Evolutionary conservation across 2,113 vertebrate genomes (phyloP), one percentile per base, ranked within the genome.

Genomic region (Pseudonaja textilis): DNA sequence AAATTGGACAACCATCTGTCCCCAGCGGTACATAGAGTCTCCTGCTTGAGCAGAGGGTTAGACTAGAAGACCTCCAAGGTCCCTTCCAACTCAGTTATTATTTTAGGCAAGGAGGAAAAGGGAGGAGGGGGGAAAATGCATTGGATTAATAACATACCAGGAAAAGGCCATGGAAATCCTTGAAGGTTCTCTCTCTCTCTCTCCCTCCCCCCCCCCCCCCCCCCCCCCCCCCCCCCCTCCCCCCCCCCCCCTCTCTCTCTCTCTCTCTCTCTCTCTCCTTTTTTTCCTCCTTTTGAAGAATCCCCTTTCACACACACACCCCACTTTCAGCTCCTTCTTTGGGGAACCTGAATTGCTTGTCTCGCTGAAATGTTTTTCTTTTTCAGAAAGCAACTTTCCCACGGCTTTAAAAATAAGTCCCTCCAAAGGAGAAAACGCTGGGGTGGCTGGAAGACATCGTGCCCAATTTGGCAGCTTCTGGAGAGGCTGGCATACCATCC

Each of bases 91-190:
- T 29, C 3, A 29, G 59, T 61, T 61, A 11, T 61, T 61, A 26
- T 61, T 10, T 61, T 29, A 45, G 85, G 34, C 81, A 45, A 23
- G 20, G 39, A 42, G 10, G 81, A 45, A 11, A 47, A 47, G 14
- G 85, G 1, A 0, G 5, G 16, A 25, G 1, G 14, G 18, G 14
- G 47, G 6, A 0, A 52, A n/a, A n/a, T 29, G 29, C 5, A 18
- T n/a, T 87, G 14, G 12, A 29, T 29, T n/a, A 52, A 5, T 87
- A 52, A 87, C 26, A 6, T n/a, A 91, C 89, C 1, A 8, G 26
- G 90, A 95, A 56, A 74, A 94, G 90, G 91, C 91, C 93, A 94
- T 93, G 95, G 94, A 95, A 81, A 93, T 74, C 4, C 92, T 95
- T 91, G 64, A 2, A 61, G 10, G 25, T 25, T 61, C 3, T 26